Percentiles rank a stretch among this genome's conserved stretches.
Evolutionary conservation across 2,797 vertebrate genomes (phyloP).

Genomic region (Sternotherus odoratus): DNA sequence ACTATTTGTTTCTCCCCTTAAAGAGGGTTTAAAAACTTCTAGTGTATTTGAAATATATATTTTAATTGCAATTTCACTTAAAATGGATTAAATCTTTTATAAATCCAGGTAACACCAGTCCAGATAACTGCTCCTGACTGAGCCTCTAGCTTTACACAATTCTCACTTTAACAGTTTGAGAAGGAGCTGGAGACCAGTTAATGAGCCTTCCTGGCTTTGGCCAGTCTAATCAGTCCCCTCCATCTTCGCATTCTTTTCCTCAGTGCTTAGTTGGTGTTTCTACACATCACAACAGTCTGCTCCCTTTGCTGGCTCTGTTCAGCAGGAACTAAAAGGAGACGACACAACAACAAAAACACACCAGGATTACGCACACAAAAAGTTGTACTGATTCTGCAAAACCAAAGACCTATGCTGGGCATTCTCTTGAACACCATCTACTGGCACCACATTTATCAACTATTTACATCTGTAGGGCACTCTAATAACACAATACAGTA

Average conservation of each 20-base stretch:
- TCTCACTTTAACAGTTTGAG: background rate
- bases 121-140: background rate
- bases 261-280: background rate
- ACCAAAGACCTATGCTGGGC: background rate
- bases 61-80: background rate
- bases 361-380: background rate
- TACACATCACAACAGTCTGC: background rate
- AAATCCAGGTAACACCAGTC: accelerated
- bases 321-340: background rate
- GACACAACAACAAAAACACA: background rate
- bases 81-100: background rate
- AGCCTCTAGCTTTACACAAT: background rate
- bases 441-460: background rate
- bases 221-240: background rate
- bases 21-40: background rate
- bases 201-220: background rate
- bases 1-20: background rate
- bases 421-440: background rate
- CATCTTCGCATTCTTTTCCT: background rate
- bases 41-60: accelerated
- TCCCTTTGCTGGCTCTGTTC: background rate
- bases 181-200: background rate
- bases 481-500: background rate
- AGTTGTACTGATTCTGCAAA: background rate
- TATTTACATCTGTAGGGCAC: background rate